Conservation (phyloP, 1,140 invertebrate species). For the Agrilus planipennis region DNA sequence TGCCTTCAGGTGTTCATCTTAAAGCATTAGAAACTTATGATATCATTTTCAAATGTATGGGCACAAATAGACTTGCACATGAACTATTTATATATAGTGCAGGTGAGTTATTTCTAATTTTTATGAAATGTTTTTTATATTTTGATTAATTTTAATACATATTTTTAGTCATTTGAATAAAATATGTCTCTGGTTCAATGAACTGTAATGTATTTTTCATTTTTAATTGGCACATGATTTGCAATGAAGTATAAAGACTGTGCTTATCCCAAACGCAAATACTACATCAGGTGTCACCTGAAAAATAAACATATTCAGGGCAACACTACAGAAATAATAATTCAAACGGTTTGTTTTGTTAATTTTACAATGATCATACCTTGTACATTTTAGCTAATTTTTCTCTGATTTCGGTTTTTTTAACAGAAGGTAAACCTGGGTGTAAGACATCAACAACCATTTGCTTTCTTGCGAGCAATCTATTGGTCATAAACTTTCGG, state of each 20-base stretch:
- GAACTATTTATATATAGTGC: conserved; percentile 82
- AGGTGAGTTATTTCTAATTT: conserved; percentile 37
- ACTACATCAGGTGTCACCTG: conserved; percentile 88
- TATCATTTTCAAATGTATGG: conserved; percentile 86
- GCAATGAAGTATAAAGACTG: too few relatives aligned
- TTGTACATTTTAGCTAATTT: conserved; percentile 98
- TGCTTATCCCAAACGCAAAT: conserved; percentile 95
- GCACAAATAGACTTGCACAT: conserved; percentile 66
- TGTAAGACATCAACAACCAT: conserved; percentile 98
- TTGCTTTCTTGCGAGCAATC: conserved; percentile 92
- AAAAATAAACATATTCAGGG: conserved; percentile 8
- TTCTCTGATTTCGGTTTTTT: conserved; percentile 94
- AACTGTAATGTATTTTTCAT: too few relatives aligned
- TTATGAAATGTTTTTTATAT: too few relatives aligned
- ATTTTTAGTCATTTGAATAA: too few relatives aligned
- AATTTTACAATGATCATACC: conserved; percentile 29
- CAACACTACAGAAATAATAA: background rate
- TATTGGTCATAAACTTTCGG: conserved; percentile 98
- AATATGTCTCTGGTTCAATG: too few relatives aligned
- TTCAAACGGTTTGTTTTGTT: background rate
- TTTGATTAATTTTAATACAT: too few relatives aligned
- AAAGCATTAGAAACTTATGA: conserved; percentile 92
- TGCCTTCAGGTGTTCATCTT: conserved; percentile 85
- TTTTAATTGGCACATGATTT: too few relatives aligned
- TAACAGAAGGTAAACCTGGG: conserved; percentile 86